A percentile compares a stretch with the other conserved stretches of the same genome.
phyloP scores from a whole-genome alignment of 2,113 vertebrate genomes.

The Lophochroa leadbeateri region DNA sequence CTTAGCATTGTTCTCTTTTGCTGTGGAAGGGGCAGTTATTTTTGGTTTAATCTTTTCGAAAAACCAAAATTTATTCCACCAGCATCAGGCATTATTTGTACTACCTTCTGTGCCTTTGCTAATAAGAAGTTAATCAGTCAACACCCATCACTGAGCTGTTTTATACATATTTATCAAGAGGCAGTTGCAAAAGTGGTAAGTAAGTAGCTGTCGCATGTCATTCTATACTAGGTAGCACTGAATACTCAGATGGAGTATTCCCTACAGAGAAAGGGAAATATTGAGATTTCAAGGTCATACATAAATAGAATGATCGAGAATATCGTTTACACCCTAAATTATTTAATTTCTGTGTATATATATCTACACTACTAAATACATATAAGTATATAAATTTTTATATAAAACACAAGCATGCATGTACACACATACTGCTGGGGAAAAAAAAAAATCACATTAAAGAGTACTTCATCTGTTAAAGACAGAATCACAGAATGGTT shows the following conservation, averaged over 20 bases:
- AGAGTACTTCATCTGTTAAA: neutral
- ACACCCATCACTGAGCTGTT: neutral
- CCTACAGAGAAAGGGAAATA: neutral
- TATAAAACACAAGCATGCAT: neutral
- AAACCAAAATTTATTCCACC: neutral
- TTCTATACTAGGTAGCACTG: neutral
- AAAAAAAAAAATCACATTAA: neutral
- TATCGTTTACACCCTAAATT: neutral
- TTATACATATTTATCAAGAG: neutral
- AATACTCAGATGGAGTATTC: neutral
- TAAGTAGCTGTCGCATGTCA: neutral
- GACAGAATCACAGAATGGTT: neutral
- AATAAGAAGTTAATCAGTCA: neutral
- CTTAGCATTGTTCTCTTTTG: neutral
- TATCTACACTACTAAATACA: neutral
- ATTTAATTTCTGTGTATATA: neutral
- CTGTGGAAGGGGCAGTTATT: neutral
- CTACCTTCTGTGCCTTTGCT: neutral
- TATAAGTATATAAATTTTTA: neutral
- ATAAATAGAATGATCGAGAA: neutral
- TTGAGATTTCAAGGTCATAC: neutral
- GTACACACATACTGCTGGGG: neutral
- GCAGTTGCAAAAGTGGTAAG: neutral
- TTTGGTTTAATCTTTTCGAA: neutral
- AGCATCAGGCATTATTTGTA: neutral